Percentiles rank a stretch among this genome's conserved stretches.
Conservation (phyloP, 1,140 invertebrate species). For the Choristoneura fumiferana region DNA sequence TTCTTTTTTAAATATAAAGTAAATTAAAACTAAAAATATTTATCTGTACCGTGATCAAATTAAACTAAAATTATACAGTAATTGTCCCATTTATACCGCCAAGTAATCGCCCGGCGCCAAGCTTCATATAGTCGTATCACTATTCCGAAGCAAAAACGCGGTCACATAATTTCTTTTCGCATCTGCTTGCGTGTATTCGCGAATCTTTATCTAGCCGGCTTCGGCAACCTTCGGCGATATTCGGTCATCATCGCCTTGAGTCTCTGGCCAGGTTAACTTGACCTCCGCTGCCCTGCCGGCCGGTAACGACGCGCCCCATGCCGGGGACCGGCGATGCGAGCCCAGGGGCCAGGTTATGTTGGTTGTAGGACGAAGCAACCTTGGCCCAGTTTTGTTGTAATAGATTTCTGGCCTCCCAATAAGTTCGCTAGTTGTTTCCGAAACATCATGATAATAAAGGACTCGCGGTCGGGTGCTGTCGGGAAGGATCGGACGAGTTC, state of each 20-base stretch:
- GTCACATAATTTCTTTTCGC: slow-evolving; percentile 1
- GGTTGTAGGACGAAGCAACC: slow-evolving; percentile 45
- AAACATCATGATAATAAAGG: neutral
- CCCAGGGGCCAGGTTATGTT: slow-evolving; percentile 45
- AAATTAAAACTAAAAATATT: too few relatives aligned
- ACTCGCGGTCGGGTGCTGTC: too few relatives aligned
- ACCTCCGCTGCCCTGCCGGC: slow-evolving; percentile 25
- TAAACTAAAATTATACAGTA: too few relatives aligned
- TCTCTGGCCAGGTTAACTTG: slow-evolving; percentile 27
- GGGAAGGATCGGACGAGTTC: too few relatives aligned
- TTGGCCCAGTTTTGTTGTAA: slow-evolving; percentile 62
- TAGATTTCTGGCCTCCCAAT: slow-evolving; percentile 26
- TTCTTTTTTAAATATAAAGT: too few relatives aligned
- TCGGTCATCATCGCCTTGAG: slow-evolving; percentile 25
- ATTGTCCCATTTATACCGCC: too few relatives aligned
- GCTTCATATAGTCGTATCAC: too few relatives aligned
- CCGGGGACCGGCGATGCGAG: slow-evolving; percentile 37
- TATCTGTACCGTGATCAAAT: too few relatives aligned
- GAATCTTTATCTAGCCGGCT: slow-evolving; percentile 30
- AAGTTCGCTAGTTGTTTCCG: slow-evolving; percentile 9
- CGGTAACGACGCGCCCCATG: slow-evolving; percentile 16
- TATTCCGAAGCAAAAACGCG: neutral
- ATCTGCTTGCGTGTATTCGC: slow-evolving; percentile 19
- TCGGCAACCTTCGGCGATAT: slow-evolving; percentile 41
- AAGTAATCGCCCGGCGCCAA: too few relatives aligned